phyloP scores from a whole-genome alignment of 2,797 vertebrate species.

The Anguilla marmorata region DNA sequence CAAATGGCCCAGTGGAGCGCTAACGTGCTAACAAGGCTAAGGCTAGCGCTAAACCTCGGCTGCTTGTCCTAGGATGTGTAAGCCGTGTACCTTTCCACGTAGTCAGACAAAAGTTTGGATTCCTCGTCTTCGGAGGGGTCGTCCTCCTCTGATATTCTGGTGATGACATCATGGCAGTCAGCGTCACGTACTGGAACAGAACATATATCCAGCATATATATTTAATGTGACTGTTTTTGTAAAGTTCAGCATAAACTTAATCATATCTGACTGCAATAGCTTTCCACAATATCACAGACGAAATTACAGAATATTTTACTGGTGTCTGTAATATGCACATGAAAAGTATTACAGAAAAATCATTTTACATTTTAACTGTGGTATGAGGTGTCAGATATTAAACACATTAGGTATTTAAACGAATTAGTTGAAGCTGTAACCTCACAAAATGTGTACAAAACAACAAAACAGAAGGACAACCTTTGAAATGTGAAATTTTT shows the following conservation, averaged over 20 bases:
- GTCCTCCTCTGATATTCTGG: slow-evolving; percentile 59
- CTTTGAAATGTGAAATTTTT: slow-evolving; percentile 39
- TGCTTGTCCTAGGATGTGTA: not conserved
- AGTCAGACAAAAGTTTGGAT: slow-evolving; percentile 59
- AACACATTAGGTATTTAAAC: not conserved
- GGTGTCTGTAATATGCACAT: not conserved
- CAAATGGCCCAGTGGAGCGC: not conserved
- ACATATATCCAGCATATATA: not conserved
- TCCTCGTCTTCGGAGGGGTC: slow-evolving; percentile 59
- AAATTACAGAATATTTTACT: not conserved
- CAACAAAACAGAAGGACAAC: slow-evolving; percentile 36
- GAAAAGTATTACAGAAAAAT: not conserved
- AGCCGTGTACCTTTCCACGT: slow-evolving; percentile 67
- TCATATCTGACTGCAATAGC: not conserved
- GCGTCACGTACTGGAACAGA: slow-evolving; percentile 39
- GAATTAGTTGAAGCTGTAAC: not conserved
- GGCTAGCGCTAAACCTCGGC: not conserved
- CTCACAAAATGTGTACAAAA: not conserved
- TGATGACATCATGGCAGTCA: not conserved
- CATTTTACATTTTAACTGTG: not conserved
- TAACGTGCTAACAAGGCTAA: not conserved
- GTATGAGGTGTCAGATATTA: not conserved
- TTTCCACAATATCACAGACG: not conserved
- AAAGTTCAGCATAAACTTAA: not conserved
- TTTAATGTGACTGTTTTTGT: not conserved